Evolutionary conservation across 2,797 vertebrate genomes (phyloP).

Genomic region (Naso thynnoides): DNA sequence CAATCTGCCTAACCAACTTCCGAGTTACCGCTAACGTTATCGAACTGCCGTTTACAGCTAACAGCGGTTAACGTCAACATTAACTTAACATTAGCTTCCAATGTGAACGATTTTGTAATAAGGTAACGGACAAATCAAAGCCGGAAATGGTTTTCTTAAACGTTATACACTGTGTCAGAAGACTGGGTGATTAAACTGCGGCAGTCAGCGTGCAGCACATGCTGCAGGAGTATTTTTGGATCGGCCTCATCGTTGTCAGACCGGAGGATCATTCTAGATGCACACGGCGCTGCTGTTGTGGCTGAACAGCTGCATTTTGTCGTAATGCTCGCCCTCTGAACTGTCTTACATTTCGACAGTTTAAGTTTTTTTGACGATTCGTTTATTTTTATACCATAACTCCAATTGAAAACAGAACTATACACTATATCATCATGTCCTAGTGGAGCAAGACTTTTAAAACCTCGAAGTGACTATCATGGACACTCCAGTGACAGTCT

Average conservation of each 20-base stretch:
- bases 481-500: background rate
- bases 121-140: background rate
- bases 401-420: no score
- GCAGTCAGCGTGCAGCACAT: constrained; percentile 23
- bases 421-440: no score
- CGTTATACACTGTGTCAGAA: background rate
- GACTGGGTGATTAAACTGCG: background rate
- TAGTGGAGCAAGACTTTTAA: background rate
- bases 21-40: background rate
- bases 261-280: constrained; percentile 72
- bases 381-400: rapidly evolving
- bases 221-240: constrained; percentile 54
- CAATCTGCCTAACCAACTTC: background rate
- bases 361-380: background rate
- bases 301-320: constrained; percentile 52
- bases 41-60: background rate
- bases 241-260: constrained; percentile 23
- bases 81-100: constrained; percentile 1
- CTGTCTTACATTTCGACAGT: background rate
- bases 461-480: background rate
- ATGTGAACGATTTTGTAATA: background rate
- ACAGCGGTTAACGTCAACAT: no score
- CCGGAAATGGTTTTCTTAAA: rapidly evolving
- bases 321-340: constrained; percentile 9
- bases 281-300: constrained; percentile 63